phyloP scores from a whole-genome alignment of 2,888 invertebrate species.

The Priocnemis perturbator region DNA sequence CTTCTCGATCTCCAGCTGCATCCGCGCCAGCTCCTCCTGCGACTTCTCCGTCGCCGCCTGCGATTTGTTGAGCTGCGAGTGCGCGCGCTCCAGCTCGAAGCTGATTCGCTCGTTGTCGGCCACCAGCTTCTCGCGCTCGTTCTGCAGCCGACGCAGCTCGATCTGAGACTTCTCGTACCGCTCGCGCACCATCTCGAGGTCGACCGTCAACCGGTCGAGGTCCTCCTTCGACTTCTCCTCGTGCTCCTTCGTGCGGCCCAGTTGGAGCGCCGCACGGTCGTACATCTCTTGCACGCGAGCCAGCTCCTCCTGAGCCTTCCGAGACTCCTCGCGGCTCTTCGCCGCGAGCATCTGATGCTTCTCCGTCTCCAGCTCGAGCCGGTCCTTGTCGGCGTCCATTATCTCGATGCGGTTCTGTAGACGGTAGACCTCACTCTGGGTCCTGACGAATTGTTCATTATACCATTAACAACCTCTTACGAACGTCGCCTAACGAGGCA shows the following conservation, averaged over 20 bases:
- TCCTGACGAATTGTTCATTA: conserved; percentile 76
- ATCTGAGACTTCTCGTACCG: conserved; percentile 92
- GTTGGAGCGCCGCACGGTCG: conserved; percentile 89
- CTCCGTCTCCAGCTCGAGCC: conserved; percentile 89
- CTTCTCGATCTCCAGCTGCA: conserved; percentile 92
- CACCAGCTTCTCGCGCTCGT: conserved; percentile 89
- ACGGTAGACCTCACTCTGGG: conserved; percentile 92
- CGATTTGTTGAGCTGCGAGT: conserved; percentile 90
- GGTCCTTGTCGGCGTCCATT: conserved; percentile 90
- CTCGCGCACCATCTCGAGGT: conserved; percentile 91
- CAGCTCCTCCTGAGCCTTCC: conserved; percentile 91
- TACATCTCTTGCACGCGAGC: conserved; percentile 92
- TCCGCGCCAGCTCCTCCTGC: conserved; percentile 91
- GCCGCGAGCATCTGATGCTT: conserved; percentile 87
- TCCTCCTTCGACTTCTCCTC: conserved; percentile 94
- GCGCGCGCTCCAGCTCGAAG: conserved; percentile 91
- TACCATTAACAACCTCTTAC: no score
- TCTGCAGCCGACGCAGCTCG: conserved; percentile 87
- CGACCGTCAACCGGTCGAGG: conserved; percentile 85
- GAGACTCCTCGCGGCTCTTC: conserved; percentile 89
- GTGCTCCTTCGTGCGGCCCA: conserved; percentile 90
- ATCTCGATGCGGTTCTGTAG: conserved; percentile 92
- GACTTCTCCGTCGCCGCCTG: conserved; percentile 91
- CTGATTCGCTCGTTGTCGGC: conserved; percentile 90
- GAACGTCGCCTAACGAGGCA: no score